Evolutionary conservation across 2,888 invertebrate genomes (phyloP).

Genomic region (Mycalesis mineus): DNA sequence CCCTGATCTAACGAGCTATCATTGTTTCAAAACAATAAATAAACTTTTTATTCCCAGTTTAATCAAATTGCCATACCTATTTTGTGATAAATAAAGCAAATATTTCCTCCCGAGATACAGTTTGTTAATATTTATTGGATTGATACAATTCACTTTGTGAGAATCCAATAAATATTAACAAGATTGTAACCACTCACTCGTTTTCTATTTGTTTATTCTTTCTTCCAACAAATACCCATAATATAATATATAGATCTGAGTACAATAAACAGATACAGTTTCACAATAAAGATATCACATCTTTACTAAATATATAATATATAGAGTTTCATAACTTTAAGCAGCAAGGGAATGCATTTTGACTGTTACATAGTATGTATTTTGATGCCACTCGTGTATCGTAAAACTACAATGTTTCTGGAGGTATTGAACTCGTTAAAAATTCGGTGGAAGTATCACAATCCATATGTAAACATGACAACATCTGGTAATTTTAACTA

Average conservation of each 20-base stretch:
- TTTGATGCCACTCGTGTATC: no score
- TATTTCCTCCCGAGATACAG: not conserved
- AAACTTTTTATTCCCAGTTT: not conserved
- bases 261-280: not conserved
- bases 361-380: no score
- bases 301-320: not conserved
- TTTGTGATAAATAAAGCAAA: not conserved
- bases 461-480: no score
- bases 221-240: not conserved
- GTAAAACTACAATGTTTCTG: no score
- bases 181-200: conserved; percentile 7
- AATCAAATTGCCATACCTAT: not conserved
- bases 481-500: no score
- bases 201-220: not conserved
- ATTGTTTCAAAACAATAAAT: not conserved
- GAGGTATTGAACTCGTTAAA: no score
- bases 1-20: no score
- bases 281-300: not conserved
- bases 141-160: conserved; percentile 8
- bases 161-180: conserved; percentile 17
- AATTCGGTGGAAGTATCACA: no score
- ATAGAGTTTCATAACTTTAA: no score
- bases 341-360: no score
- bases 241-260: not conserved
- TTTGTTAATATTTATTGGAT: conserved; percentile 3